Evolutionary conservation across 1,140 invertebrate genomes (phyloP), one percentile per base, ranked within the genome.

Genomic region (Heliconius himera): DNA sequence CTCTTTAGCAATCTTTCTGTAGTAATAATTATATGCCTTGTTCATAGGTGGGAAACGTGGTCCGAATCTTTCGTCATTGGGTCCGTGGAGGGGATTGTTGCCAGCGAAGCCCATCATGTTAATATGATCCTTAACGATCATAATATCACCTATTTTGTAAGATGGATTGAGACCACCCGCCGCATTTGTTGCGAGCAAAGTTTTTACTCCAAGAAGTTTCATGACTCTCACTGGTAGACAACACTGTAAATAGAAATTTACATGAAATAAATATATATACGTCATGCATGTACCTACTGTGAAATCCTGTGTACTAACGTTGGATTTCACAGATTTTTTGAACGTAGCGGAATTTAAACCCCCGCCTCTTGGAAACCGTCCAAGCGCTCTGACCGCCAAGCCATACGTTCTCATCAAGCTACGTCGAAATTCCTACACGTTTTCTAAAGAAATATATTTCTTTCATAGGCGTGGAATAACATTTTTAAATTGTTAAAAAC

Each of bases 91-190:
- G 1, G 99, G 98, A 89, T 98, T 99, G 89, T 98, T 98, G 1
- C 98, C 98, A 26, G 97, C 97, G 86, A 99, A 98, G 41, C 97
- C 97, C 96, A 98, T 97, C 92, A 99, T 96, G 90, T 99, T 99
- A 77, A 99, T 97, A 89, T 99, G 99, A 94, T 99, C 99, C 87
- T 98, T 98, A 76, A 99, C 97, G 29, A 99, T 95, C 98, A 99
- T 99, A 33, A 99, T 96, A 91, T 99, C 99, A 8, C 99, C 99
- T n/a, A 98, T 97, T 85, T 97, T 97, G 91, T 96, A 99, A 8
- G 95, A 95, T 0, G 96, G 95, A 92, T 99, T 99, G 13, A 99
- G 94, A 74, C 98, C 98, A 13, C 99, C 99, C 2, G 98, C 98
- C 2, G 99, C 99, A 93, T 99, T 99, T 0, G 99, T 99, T 3